These are phyloP conservation scores for Tetraneura akinire DNA, from an alignment of 1,140 invertebrate genomes.

Conservation along the genomic window DNA sequence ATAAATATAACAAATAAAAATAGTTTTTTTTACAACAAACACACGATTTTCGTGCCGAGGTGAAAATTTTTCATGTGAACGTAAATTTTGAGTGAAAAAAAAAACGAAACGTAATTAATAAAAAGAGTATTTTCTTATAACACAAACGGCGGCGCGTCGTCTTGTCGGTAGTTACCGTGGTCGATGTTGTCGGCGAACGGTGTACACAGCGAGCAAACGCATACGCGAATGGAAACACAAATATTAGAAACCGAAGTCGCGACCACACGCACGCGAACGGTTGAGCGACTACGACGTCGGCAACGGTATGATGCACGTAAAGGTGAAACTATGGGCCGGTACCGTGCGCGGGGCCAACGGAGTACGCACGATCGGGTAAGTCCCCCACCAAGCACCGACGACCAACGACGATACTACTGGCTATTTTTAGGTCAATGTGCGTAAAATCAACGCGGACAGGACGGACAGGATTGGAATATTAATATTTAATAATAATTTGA, in stretches of 20 bases:
- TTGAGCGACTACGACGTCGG: too few species aligned
- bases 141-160: not conserved
- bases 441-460: not conserved
- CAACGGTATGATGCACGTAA: too few species aligned
- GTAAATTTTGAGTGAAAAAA: too few species aligned
- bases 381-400: not conserved
- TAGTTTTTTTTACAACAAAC: not conserved
- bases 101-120: too few species aligned
- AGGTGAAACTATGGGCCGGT: too few species aligned
- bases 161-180: too few species aligned
- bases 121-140: too few species aligned
- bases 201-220: not conserved
- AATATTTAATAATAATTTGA: not conserved
- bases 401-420: not conserved
- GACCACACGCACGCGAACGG: not conserved
- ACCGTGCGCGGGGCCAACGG: too few species aligned
- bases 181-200: not conserved
- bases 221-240: slow-evolving; percentile 17
- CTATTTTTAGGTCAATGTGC: slow-evolving; percentile 43
- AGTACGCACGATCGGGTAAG: too few species aligned
- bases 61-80: too few species aligned
- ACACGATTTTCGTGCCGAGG: not conserved
- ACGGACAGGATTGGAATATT: not conserved
- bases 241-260: not conserved
- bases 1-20: not conserved